Evolutionary conservation across 2,888 invertebrate species (phyloP).

Genomic region (Tineola bisselliella): DNA sequence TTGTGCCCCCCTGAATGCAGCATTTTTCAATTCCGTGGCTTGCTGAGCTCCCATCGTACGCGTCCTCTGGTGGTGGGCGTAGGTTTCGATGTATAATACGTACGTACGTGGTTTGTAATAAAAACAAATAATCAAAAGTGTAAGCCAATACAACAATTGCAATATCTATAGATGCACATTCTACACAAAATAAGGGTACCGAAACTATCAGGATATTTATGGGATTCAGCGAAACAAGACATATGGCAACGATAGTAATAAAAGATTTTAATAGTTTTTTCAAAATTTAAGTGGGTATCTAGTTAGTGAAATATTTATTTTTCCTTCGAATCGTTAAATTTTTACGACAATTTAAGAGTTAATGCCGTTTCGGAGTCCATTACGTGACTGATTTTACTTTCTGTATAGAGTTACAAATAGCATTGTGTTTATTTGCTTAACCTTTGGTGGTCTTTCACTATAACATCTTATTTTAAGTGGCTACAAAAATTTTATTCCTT

Average conservation of each 20-base stretch:
- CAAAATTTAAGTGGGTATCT: slow-evolving; percentile 35
- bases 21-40: too few species aligned
- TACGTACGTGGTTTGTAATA: too few species aligned
- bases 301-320: slow-evolving; percentile 4
- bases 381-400: slow-evolving; percentile 21
- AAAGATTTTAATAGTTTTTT: slow-evolving; percentile 44
- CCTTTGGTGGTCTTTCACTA: slow-evolving; percentile 13
- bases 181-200: too few species aligned
- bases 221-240: too few species aligned
- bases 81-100: too few species aligned
- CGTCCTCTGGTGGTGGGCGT: too few species aligned
- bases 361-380: slow-evolving; percentile 34
- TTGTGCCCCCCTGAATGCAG: too few species aligned
- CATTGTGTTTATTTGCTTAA: slow-evolving; percentile 16
- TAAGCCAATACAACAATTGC: too few species aligned
- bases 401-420: neutral
- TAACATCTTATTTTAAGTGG: slow-evolving; percentile 7
- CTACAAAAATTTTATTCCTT: neutral
- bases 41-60: too few species aligned
- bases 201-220: too few species aligned
- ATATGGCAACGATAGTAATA: slow-evolving; percentile 24
- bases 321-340: slow-evolving; percentile 42
- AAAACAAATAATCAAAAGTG: too few species aligned
- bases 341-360: slow-evolving; percentile 60
- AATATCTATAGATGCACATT: too few species aligned